A percentile compares a stretch with the other conserved stretches of the same genome.
These are phyloP conservation scores for Astreopora myriophthalma DNA, from an alignment of 64 coral and sea anemone species.

Conservation along the genomic window DNA sequence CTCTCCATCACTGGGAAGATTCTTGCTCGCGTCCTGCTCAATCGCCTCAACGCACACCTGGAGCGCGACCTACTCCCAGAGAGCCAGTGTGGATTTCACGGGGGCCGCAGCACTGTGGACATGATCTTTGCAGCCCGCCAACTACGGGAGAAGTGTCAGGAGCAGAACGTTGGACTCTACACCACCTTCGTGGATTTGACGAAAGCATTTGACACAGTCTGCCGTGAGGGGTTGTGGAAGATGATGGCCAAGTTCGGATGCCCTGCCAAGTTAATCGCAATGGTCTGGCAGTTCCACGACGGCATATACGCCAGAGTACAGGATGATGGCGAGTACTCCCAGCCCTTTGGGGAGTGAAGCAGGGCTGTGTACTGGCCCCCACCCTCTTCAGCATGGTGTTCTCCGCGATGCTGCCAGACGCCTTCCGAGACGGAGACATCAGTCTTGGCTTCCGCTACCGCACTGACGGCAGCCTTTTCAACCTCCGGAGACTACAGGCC, in stretches of 20 bases:
- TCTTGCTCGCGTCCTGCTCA: not conserved
- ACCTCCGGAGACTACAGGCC: too few relatives aligned
- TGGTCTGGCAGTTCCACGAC: too few relatives aligned
- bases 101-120: not conserved
- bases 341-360: too few relatives aligned
- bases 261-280: too few relatives aligned
- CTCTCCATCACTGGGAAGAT: constrained; percentile 12
- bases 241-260: not conserved
- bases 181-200: not conserved
- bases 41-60: not conserved
- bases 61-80: not conserved
- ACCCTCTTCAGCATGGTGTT: too few relatives aligned
- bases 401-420: too few relatives aligned
- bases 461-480: too few relatives aligned
- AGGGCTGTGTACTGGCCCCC: too few relatives aligned
- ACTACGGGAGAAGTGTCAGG: not conserved
- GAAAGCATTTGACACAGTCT: not conserved
- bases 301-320: too few relatives aligned
- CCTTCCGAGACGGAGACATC: too few relatives aligned
- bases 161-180: not conserved
- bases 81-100: not conserved
- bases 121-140: not conserved
- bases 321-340: too few relatives aligned
- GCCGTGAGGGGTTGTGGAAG: not conserved
- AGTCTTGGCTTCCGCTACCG: too few relatives aligned